Percentiles rank a stretch among this genome's conserved stretches.
Evolutionary conservation across 2,113 vertebrate genomes (phyloP).

Genomic region (Acrocephalus arundinaceus): DNA sequence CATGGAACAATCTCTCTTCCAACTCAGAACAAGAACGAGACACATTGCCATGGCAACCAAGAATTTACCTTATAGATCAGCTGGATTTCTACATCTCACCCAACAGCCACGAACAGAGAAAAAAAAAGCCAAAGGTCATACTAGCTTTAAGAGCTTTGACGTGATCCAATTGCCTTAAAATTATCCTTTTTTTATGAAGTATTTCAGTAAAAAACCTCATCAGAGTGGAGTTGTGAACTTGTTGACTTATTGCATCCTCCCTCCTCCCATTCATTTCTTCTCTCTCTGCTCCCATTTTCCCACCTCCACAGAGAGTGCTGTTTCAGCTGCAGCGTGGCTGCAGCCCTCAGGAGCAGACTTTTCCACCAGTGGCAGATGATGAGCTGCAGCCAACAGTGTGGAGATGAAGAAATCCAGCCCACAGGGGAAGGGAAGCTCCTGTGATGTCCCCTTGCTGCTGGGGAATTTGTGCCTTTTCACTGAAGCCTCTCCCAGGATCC

Average conservation of each 20-base stretch:
- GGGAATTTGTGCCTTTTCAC: neutral
- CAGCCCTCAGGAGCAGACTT: neutral
- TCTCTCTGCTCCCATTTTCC: neutral
- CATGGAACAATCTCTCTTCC: neutral
- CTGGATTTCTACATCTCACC: slow-evolving; percentile 16
- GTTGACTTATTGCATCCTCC: neutral
- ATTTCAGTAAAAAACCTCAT: neutral
- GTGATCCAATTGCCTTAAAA: slow-evolving; percentile 17
- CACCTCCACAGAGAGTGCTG: neutral
- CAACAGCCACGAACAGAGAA: neutral
- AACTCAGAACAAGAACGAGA: neutral
- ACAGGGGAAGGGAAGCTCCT: neutral
- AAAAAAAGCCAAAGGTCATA: neutral
- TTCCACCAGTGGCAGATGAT: neutral
- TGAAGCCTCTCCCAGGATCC: neutral
- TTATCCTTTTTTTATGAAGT: neutral
- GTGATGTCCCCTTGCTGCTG: neutral
- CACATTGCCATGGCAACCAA: slow-evolving; percentile 23
- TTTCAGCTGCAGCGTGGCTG: neutral
- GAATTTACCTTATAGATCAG: slow-evolving; percentile 24
- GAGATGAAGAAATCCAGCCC: neutral
- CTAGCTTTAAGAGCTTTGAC: neutral
- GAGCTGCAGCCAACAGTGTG: neutral
- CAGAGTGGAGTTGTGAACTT: neutral
- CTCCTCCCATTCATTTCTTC: neutral